Evolutionary conservation across 2,113 vertebrate species (phyloP).

Genomic region (Tretioscincus oriximinensis): DNA sequence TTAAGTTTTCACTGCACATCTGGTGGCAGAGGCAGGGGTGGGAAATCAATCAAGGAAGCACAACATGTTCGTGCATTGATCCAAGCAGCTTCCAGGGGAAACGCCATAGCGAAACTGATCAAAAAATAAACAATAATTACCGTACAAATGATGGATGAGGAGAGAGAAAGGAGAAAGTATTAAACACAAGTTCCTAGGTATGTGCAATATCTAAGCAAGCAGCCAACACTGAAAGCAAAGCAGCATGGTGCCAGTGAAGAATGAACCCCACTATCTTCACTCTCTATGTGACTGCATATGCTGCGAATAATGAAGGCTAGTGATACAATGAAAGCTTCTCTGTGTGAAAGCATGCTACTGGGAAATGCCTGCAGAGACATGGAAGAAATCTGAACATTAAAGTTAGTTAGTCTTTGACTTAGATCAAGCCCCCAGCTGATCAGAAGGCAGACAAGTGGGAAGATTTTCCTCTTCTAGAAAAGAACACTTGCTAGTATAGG

Average conservation of each 20-base stretch:
- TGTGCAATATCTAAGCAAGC: not conserved
- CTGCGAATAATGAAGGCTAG: constrained; percentile 13
- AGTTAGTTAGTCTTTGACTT: constrained; percentile 8
- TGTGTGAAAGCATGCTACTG: constrained; percentile 2
- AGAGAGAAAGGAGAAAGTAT: not conserved
- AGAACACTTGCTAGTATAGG: not conserved
- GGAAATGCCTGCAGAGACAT: not conserved
- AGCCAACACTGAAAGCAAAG: not conserved
- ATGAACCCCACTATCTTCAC: not conserved
- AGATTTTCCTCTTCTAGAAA: not conserved
- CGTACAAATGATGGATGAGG: not conserved
- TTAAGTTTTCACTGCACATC: not conserved
- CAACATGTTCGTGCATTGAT: not conserved
- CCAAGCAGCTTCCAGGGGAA: not conserved
- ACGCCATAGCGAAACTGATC: not conserved
- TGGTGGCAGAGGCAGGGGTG: not conserved
- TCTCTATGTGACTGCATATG: not conserved
- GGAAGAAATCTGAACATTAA: constrained; percentile 21
- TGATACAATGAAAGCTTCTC: not conserved
- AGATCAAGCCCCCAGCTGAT: constrained; percentile 11
- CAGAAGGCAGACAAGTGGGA: not conserved
- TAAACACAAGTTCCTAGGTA: not conserved
- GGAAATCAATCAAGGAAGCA: not conserved
- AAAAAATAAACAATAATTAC: constrained; percentile 27
- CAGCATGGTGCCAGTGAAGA: not conserved